Base-by-base conservation (phyloP, 2,113 vertebrate species). In the Sphyrna mokarran region DNA sequence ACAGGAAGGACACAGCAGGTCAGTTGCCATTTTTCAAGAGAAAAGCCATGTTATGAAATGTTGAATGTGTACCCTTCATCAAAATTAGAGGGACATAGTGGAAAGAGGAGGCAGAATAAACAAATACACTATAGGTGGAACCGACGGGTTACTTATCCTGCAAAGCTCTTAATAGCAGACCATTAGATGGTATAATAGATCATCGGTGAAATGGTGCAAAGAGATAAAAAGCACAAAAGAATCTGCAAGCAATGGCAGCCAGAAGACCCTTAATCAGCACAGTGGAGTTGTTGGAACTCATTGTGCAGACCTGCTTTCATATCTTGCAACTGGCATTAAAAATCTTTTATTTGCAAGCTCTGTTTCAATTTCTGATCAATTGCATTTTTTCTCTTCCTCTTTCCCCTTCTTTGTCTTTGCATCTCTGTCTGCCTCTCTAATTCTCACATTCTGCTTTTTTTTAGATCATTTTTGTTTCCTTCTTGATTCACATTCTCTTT, bases 171-270 rank as follows among this genome's bases (percentile, higher is more conserved):
- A 90, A 61, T 61, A 63, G 29, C 29, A n/a, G 58, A 33, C 5
- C 4, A 91, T 91, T 91, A 91, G 33, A 91, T 14, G 9, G 2
- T 63, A 63, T 90, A 61, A 29, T 29, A 90, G 54, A 61, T 61
- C 87, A 90, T 33, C 87, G n/a, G 29, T 91, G 87, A 63, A 91
- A 91, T 63, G 54, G 87, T n/a, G 7, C 87, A 91, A 54, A n/a
- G 58, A 63, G 29, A 63, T 83, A 83, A 87, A 54, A 91, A 14
- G 54, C 26, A 91, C 87, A 63, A 29, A 91, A n/a, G 58, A n/a
- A 91, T 91, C 0, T n/a, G 5, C 33, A 33, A 61, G n/a, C 16
- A 91, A 91, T 91, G 29, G 5, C 43, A 54, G 85, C 1, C 37
- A 11, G 20, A 22, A 54, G 86, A 89, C 23, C 14, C 0, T 91